phyloP scores from a whole-genome alignment of 1,140 invertebrate species.

The Babylonia areolata region DNA sequence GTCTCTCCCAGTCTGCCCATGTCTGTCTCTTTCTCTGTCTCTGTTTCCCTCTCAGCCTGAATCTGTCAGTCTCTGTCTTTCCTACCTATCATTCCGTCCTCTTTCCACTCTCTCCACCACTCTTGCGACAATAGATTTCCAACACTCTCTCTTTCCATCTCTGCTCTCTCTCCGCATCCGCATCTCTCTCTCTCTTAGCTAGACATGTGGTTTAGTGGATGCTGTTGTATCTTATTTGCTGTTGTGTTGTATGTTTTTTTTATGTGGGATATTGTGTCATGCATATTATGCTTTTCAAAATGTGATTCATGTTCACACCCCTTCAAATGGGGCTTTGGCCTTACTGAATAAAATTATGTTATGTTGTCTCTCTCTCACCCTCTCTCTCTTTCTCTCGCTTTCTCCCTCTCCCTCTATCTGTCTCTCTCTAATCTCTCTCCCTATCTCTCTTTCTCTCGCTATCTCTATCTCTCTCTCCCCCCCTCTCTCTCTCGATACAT shows the following conservation, averaged over 20 bases:
- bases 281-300: too few relatives aligned
- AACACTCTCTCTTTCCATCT: not conserved
- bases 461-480: not conserved
- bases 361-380: not conserved
- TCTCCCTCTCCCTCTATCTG: not conserved
- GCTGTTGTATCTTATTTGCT: too few relatives aligned
- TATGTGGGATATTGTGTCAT: too few relatives aligned
- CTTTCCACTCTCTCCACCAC: not conserved
- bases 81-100: not conserved
- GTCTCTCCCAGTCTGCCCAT: not conserved
- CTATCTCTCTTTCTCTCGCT: not conserved
- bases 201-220: too few relatives aligned
- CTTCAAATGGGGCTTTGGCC: too few relatives aligned
- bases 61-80: not conserved
- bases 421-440: not conserved
- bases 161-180: not conserved
- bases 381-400: not conserved
- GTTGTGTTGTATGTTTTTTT: too few relatives aligned
- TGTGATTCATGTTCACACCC: too few relatives aligned
- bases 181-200: too few relatives aligned
- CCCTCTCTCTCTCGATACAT: not conserved
- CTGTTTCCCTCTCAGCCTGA: not conserved
- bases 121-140: too few relatives aligned
- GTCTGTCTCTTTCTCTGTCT: constrained; percentile 4
- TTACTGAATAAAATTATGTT: too few relatives aligned